Evolutionary conservation across 2,113 vertebrate species (phyloP).

Genomic region (Mus spicilegus): DNA sequence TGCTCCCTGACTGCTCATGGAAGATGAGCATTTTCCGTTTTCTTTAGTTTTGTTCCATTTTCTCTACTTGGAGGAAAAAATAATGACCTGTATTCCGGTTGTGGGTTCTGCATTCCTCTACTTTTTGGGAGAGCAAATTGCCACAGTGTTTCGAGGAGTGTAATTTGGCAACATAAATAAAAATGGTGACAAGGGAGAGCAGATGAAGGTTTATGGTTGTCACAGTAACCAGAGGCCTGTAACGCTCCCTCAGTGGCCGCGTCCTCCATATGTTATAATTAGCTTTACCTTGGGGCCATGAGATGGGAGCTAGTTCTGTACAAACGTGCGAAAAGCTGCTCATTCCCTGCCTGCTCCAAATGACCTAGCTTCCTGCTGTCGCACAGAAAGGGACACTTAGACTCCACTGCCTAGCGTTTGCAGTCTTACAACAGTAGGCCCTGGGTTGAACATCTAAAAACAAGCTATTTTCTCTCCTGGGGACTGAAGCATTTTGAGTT

Average conservation of each 20-base stretch:
- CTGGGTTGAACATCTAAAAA: constrained; percentile 14
- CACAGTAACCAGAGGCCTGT: neutral
- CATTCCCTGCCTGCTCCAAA: neutral
- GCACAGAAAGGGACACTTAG: neutral
- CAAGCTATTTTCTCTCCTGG: constrained; percentile 25
- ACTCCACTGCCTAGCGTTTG: neutral
- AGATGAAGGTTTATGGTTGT: neutral
- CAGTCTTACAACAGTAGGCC: constrained; percentile 8
- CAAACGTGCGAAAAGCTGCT: neutral
- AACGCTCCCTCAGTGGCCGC: neutral
- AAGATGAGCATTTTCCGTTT: neutral
- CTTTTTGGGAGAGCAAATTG: neutral
- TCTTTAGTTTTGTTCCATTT: neutral
- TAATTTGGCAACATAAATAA: neutral
- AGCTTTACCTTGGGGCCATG: neutral
- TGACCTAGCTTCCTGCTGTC: neutral
- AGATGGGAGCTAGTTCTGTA: neutral
- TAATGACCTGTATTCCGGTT: neutral
- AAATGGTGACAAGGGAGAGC: neutral
- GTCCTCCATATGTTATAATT: neutral
- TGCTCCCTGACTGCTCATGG: neutral
- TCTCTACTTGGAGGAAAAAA: neutral
- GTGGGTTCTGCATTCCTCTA: neutral
- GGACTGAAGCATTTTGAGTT: neutral
- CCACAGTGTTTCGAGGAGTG: neutral